Evolutionary conservation across 2,113 vertebrate species (phyloP), one percentile per base, ranked within the genome.

Genomic region (Oreochromis tanganicae): DNA sequence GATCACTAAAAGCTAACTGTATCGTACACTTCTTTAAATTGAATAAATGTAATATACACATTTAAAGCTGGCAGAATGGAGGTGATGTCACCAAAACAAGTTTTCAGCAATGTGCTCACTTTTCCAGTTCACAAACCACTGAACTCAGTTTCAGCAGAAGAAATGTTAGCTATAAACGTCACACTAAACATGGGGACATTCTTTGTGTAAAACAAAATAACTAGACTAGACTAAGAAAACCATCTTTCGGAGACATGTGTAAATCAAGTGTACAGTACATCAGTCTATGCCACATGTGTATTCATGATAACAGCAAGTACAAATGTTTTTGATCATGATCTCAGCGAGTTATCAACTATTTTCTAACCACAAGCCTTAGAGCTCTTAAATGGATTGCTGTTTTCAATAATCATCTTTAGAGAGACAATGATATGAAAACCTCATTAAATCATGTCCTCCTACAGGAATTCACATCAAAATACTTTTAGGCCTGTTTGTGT

Each of bases 351-450:
- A 52, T 71, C 78, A 32, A 34, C 34, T 81, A 9, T 59, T 80
- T 88, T 80, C 87, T 91, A 68, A 87, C 82, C 52, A 61, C 81
- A 87, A 54, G n/a, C 38, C 81, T 46, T 27, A 2, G 13, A 27
- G 21, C 14, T 46, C 80, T 48, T 36, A 61, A 80, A 91, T 17
- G 75, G 84, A 91, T 89, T 55, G 57, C 66, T 41, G 52, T 38
- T 61, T 38, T 7, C 43, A 78, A 46, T 34, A 79, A 32, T 79
- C 73, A 34, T 14, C 29, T 79, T 52, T 19, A 52, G 10, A 50
- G 63, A 68, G 32, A 50, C 11, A n/a, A 12, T 0, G 38, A 34
- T 34, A 55, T 81, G 34, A 68, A 66, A 66, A 21, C 27, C 34
- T 57, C 2, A 21, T 82, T 78, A 34, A 54, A 75, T 61, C 9